phyloP scores from a whole-genome alignment of 2,797 vertebrate genomes.

The Eleutherodactylus coqui region DNA sequence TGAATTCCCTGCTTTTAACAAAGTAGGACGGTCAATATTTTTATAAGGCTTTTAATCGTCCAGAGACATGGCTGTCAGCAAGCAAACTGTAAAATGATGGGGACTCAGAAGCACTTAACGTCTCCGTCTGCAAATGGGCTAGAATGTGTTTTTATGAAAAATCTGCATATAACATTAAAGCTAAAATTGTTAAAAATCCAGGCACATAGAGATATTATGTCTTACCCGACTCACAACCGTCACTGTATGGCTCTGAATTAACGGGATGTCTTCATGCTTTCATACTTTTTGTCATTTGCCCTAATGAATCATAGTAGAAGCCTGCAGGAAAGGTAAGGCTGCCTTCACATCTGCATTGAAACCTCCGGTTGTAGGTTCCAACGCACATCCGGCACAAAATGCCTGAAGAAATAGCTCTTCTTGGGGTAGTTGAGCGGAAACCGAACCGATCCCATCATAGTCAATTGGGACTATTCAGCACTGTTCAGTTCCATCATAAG shows the following conservation, averaged over 20 bases:
- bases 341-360: too few species aligned
- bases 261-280: background rate
- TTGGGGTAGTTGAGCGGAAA: too few species aligned
- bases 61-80: background rate
- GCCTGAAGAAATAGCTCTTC: too few species aligned
- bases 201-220: background rate
- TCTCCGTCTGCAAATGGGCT: background rate
- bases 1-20: constrained; percentile 35
- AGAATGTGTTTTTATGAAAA: background rate
- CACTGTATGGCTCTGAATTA: background rate
- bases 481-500: too few species aligned
- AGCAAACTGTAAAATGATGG: background rate
- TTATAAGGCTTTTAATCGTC: constrained; percentile 19
- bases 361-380: too few species aligned
- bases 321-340: background rate
- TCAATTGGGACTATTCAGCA: too few species aligned
- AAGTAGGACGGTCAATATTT: constrained; percentile 42
- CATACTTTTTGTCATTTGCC: background rate
- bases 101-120: background rate
- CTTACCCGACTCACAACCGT: too few species aligned
- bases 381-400: too few species aligned
- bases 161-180: constrained; percentile 1
- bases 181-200: constrained; percentile 11
- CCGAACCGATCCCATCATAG: too few species aligned
- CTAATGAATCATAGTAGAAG: background rate